Conservation (phyloP, 2,113 vertebrate species). For the Lepus europaeus region DNA sequence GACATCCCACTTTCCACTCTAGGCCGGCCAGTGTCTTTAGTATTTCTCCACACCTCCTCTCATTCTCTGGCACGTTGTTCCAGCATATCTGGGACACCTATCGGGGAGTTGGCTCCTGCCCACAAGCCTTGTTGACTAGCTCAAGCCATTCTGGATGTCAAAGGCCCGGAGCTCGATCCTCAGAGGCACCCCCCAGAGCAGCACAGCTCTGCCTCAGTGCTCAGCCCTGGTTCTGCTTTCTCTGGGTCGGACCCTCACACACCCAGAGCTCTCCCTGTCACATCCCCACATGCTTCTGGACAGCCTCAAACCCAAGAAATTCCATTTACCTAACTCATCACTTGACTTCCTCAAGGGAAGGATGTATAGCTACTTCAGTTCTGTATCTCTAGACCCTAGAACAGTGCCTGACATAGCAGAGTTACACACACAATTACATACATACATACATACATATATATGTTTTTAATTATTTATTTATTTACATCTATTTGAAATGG, state of each 20-base stretch:
- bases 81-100: neutral
- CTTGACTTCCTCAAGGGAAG: neutral
- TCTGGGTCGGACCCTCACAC: neutral
- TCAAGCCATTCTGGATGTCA: neutral
- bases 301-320: neutral
- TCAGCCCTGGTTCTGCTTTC: neutral
- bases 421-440: too few species aligned
- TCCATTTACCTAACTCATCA: neutral
- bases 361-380: neutral
- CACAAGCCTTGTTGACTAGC: neutral
- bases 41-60: neutral
- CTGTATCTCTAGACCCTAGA: neutral
- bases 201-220: neutral
- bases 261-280: neutral
- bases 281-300: neutral
- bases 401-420: too few species aligned
- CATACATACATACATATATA: too few species aligned
- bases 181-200: neutral
- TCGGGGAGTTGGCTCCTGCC: neutral
- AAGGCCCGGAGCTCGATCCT: neutral
- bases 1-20: neutral
- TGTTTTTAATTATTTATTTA: too few species aligned
- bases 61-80: neutral
- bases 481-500: too few species aligned
- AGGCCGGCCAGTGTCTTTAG: neutral